Evolutionary conservation across 1,140 invertebrate genomes (phyloP).

Genomic region (Eufriesea mexicana): DNA sequence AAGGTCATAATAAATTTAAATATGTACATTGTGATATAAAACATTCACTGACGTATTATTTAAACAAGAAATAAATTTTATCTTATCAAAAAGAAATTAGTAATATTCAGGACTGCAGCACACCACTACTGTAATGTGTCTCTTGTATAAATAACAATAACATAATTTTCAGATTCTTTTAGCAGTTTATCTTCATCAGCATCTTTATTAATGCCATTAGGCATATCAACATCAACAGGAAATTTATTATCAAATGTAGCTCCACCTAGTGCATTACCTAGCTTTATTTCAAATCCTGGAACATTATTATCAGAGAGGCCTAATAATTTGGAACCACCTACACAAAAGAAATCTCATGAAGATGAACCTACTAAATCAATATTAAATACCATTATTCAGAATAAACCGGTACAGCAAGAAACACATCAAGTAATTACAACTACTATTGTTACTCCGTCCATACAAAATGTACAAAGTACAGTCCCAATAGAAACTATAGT

Average conservation of each 20-base stretch:
- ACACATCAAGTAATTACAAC: neutral
- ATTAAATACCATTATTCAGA: slow-evolving; percentile 37
- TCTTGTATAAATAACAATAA: neutral
- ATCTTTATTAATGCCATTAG: slow-evolving; percentile 69
- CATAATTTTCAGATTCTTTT: slow-evolving; percentile 68
- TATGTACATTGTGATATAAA: neutral
- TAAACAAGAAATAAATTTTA: neutral
- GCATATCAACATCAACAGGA: slow-evolving; percentile 65
- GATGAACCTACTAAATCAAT: slow-evolving; percentile 49
- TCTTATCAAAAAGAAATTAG: neutral
- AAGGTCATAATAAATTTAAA: neutral
- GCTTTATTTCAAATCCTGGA: slow-evolving; percentile 76
- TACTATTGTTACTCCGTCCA: slow-evolving; percentile 3
- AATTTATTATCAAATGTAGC: slow-evolving; percentile 79
- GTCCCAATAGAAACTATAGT: slow-evolving; percentile 38
- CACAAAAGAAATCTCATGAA: slow-evolving; percentile 30
- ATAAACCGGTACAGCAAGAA: slow-evolving; percentile 46
- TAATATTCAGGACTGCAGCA: neutral
- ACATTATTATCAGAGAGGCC: slow-evolving; percentile 7
- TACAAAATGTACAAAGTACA: slow-evolving; percentile 31
- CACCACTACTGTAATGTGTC: neutral
- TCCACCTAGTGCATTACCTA: slow-evolving; percentile 81
- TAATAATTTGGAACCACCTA: slow-evolving; percentile 7
- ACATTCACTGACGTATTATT: neutral
- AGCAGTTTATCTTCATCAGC: slow-evolving; percentile 74